Conservation (phyloP, 23 tunicate genomes). For the Botrylloides violaceus region DNA sequence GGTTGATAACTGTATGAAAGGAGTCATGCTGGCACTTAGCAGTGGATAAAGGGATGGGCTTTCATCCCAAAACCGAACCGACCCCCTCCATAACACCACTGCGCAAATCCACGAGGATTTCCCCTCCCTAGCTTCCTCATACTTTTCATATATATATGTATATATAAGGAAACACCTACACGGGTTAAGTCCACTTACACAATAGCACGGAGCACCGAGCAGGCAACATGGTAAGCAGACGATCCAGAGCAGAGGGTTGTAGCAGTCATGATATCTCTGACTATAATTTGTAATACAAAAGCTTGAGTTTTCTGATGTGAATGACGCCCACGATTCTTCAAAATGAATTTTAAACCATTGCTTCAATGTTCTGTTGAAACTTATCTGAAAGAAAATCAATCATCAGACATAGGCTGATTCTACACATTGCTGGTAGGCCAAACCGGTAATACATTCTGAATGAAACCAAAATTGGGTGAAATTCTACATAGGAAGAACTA, state of each 20-base stretch:
- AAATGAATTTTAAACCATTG: slow-evolving; percentile 59
- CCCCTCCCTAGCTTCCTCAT: no score
- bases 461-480: no score
- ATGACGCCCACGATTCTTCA: slow-evolving; percentile 36
- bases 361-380: slow-evolving; percentile 38
- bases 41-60: not conserved
- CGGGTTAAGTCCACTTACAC: slow-evolving; percentile 50
- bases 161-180: no score
- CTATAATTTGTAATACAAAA: slow-evolving; percentile 76
- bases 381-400: slow-evolving; percentile 20
- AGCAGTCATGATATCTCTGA: slow-evolving; percentile 50
- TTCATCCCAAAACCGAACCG: not conserved
- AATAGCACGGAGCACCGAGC: slow-evolving; percentile 46
- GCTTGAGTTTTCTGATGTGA: slow-evolving; percentile 59
- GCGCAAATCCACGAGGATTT: no score
- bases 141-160: not conserved
- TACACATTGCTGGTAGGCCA: no score
- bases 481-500: no score
- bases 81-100: no score
- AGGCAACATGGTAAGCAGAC: slow-evolving; percentile 73
- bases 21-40: no score
- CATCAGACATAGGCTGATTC: no score
- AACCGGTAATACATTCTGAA: no score
- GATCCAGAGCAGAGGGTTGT: slow-evolving; percentile 65
- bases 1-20: no score